These are phyloP conservation scores for Incurvaria masculella DNA, from an alignment of 2,888 invertebrate genomes.

Conservation along the genomic window DNA sequence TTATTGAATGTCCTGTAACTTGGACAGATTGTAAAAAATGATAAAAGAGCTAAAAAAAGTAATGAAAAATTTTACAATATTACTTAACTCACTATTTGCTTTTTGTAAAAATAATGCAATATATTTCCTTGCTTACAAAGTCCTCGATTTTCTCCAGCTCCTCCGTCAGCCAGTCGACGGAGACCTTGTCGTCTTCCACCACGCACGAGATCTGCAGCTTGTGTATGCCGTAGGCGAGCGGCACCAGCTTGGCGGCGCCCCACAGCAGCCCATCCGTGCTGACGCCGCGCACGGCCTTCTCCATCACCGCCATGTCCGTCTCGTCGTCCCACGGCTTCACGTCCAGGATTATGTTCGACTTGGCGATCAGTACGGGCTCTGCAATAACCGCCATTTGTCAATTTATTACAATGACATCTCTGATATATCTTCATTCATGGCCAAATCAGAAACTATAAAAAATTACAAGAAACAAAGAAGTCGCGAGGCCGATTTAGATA, in stretches of 20 bases:
- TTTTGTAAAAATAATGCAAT: background rate
- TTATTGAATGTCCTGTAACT: too few relatives aligned
- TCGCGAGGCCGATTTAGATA: too few relatives aligned
- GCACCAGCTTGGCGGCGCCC: conserved; percentile 91
- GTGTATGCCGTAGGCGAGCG: conserved; percentile 88
- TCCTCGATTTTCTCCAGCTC: conserved; percentile 82
- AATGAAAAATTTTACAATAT: too few relatives aligned
- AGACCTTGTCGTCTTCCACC: conserved; percentile 95
- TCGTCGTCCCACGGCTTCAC: conserved; percentile 94
- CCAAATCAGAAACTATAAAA: too few relatives aligned
- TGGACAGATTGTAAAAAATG: too few relatives aligned
- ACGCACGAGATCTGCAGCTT: conserved; percentile 91
- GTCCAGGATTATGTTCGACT: conserved; percentile 91
- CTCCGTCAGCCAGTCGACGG: conserved; percentile 84
- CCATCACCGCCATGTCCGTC: conserved; percentile 87
- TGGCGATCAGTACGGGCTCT: conserved; percentile 88
- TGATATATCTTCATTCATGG: too few relatives aligned
- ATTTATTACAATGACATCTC: too few relatives aligned
- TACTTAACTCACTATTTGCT: background rate
- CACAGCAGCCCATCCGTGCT: conserved; percentile 84
- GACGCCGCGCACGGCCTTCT: conserved; percentile 74
- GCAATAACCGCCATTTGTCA: too few relatives aligned
- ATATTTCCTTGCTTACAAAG: conserved; percentile 53
- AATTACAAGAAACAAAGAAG: too few relatives aligned
- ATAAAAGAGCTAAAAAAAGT: too few relatives aligned